Base-by-base conservation (phyloP, 2,888 invertebrate genomes). In the Argynnis bischoffii region DNA sequence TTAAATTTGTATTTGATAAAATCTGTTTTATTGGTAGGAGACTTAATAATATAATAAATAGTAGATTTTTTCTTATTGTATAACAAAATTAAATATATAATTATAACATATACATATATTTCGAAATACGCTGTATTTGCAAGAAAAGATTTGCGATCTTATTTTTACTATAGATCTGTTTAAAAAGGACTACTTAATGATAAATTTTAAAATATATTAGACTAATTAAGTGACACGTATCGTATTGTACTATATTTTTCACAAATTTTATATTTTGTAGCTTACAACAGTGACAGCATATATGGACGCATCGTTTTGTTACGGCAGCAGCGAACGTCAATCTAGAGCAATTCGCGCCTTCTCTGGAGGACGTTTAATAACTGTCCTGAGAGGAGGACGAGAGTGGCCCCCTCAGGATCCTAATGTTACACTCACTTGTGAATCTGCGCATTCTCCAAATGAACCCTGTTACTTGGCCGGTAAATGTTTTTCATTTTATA, bases 381-480 rank as follows among this genome's bases (percentile, higher is more conserved):
- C 95, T 0, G 93, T 95, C 14, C 85, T 94, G 51, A 93, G 96
- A 57, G 88, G 93, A 56, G 95, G 95, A 0, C 94, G 94, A 53
- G 94, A 96, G 77, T 97, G 95, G 95, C 94, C 95, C 1, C 97
- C 97, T 0, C 91, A 95, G 66, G 93, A 94, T 47, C 89, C 91
- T 14, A 97, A 97, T 81, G 93, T 94, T 6, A 95, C 95, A 0
- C 92, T 94, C n/a, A 94, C 94, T 31, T 97, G 97, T 79, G 95
- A 95, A 77, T 92, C 93, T 0, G 93, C 94, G 0, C 93, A 93
- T 69, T 93, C 94, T 47, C 85, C 92, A 0, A 93, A 93, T 69
- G 96, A 97, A 83, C 94, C 96, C 48, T 97, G 97, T 81, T 97
- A 97, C 81, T 85, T 94, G 72, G 93, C 96, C 61, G 97, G 97